Percentiles rank a stretch among this genome's conserved stretches.
phyloP scores from a whole-genome alignment of 2,888 invertebrate species.

The Ctena decussata region DNA sequence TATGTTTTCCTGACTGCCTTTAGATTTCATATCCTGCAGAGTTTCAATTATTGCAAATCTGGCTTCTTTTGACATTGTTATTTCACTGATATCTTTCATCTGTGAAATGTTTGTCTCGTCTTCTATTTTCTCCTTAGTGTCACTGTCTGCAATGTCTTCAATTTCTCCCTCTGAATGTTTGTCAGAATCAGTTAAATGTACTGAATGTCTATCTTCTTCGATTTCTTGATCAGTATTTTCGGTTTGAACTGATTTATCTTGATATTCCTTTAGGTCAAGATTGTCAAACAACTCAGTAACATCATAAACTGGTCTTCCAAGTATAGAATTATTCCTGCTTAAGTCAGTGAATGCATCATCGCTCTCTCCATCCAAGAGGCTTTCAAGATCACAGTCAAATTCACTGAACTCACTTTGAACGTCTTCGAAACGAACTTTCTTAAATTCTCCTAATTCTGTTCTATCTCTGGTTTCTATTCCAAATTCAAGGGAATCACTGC shows the following conservation, averaged over 20 bases:
- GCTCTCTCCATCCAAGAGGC: neutral
- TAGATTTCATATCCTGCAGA: conserved; percentile 71
- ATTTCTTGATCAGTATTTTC: neutral
- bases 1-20: neutral
- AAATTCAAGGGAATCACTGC: neutral
- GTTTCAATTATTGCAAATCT: conserved; percentile 79
- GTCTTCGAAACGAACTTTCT: neutral
- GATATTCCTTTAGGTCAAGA: neutral
- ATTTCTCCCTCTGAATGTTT: neutral
- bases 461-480: neutral
- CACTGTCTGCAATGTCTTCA: neutral
- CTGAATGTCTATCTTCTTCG: neutral
- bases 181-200: neutral
- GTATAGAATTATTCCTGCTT: neutral
- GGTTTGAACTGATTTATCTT: neutral
- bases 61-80: conserved; percentile 78
- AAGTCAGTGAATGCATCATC: neutral
- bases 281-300: neutral
- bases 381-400: neutral
- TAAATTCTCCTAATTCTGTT: neutral
- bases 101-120: neutral
- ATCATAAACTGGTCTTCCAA: neutral
- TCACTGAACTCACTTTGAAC: neutral
- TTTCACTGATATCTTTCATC: neutral
- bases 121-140: neutral